Evolutionary conservation across 2,113 vertebrate species (phyloP).

Genomic region (Chaetodon auriga): DNA sequence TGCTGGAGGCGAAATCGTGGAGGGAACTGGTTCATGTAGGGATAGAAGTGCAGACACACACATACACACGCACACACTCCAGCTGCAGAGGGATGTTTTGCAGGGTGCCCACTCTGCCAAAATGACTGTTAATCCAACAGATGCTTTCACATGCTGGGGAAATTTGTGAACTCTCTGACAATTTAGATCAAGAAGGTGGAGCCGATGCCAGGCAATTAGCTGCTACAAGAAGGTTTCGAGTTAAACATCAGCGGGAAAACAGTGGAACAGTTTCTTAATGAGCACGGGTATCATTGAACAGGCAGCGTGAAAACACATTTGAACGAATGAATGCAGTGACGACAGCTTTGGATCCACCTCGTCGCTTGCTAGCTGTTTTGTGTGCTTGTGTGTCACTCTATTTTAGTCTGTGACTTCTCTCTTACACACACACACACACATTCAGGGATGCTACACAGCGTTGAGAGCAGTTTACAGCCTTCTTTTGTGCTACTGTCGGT

Average conservation of each 20-base stretch:
- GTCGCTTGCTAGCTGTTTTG: neutral
- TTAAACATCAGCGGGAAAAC: neutral
- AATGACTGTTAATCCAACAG: conserved; percentile 56
- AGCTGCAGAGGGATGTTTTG: conserved; percentile 51
- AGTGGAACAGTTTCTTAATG: conserved; percentile 23
- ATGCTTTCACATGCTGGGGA: conserved; percentile 51
- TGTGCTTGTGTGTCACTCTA: neutral
- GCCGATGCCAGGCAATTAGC: conserved; percentile 18
- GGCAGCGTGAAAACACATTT: conserved; percentile 25
- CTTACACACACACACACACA: neutral
- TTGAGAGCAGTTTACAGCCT: conserved; percentile 41
- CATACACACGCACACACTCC: conserved; percentile 20
- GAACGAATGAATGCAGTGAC: conserved; percentile 3
- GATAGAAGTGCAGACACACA: conserved; percentile 8
- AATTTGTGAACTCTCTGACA: conserved; percentile 27
- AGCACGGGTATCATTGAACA: neutral
- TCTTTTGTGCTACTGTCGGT: conserved; percentile 37
- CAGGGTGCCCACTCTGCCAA: conserved; percentile 41
- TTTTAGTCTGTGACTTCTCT: neutral
- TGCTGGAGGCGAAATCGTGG: conserved; percentile 18
- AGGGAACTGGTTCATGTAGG: conserved; percentile 31
- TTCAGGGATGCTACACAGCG: conserved; percentile 26
- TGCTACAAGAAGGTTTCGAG: neutral
- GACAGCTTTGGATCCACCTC: conserved; percentile 10
- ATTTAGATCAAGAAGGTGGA: neutral